Conservation (phyloP, 2,797 vertebrate species). For the Florisuga fusca region DNA sequence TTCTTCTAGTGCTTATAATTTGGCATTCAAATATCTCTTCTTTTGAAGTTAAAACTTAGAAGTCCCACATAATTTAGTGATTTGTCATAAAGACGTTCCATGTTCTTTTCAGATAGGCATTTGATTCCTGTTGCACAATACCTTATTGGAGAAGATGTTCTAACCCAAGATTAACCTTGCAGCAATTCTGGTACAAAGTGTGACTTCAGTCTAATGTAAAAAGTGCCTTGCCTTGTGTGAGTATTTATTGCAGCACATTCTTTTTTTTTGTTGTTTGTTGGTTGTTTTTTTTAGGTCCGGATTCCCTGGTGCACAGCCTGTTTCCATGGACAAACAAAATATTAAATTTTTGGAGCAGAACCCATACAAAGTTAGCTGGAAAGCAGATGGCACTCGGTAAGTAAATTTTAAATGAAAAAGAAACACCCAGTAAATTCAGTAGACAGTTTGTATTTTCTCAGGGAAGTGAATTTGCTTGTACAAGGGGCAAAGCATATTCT, state of each 20-base stretch:
- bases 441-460: not conserved
- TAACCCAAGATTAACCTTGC: slow-evolving; percentile 29
- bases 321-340: slow-evolving; percentile 98
- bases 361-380: slow-evolving; percentile 99
- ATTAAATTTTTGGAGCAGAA: slow-evolving; percentile 93
- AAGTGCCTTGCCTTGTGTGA: slow-evolving; percentile 14
- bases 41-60: not conserved
- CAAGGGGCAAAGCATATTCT: not conserved
- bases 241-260: not conserved
- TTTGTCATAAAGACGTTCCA: not conserved
- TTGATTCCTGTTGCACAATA: not conserved
- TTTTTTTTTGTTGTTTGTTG: not conserved
- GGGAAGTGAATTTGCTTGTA: slow-evolving; percentile 37
- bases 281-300: slow-evolving; percentile 84
- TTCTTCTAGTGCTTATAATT: not conserved
- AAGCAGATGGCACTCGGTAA: slow-evolving; percentile 98
- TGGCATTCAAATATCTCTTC: not conserved
- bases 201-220: slow-evolving; percentile 34
- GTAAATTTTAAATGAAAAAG: slow-evolving; percentile 65
- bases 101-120: not conserved
- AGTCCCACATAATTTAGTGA: not conserved
- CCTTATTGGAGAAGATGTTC: not conserved
- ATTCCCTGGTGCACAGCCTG: slow-evolving; percentile 96
- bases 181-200: not conserved
- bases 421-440: not conserved